These are phyloP conservation scores for Pteria penguin DNA, from an alignment of 2,888 invertebrate genomes.

Conservation along the genomic window DNA sequence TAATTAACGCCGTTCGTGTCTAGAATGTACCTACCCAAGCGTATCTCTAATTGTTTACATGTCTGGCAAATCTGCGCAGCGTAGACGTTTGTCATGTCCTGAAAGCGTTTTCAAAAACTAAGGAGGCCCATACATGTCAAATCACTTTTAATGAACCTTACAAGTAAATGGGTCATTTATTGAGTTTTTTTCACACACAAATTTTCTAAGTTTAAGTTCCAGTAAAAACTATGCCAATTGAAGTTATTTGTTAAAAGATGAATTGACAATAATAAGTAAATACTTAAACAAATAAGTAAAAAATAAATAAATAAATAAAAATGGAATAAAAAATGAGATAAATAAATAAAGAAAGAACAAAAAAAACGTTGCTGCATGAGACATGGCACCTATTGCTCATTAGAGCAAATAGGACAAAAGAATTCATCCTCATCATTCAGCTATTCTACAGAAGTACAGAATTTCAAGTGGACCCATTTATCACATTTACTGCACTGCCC, in stretches of 20 bases:
- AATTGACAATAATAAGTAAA: neutral
- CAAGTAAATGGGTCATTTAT: too few relatives aligned
- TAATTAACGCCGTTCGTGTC: too few relatives aligned
- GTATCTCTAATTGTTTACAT: too few relatives aligned
- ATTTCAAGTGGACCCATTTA: too few relatives aligned
- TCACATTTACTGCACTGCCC: too few relatives aligned
- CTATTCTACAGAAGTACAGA: too few relatives aligned
- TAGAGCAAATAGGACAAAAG: neutral
- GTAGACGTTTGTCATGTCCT: neutral
- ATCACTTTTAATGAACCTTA: too few relatives aligned
- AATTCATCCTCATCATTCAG: too few relatives aligned
- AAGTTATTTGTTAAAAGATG: neutral
- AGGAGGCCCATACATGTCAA: neutral
- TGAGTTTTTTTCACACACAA: neutral
- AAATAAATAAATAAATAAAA: neutral
- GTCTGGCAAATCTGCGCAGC: constrained; percentile 7
- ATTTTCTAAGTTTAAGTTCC: too few relatives aligned
- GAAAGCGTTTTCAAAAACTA: neutral
- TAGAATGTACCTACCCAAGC: neutral
- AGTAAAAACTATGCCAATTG: too few relatives aligned
- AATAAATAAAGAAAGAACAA: neutral
- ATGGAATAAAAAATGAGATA: neutral
- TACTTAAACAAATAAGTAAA: too few relatives aligned
- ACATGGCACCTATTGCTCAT: neutral
- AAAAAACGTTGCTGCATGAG: neutral